Conservation (phyloP, 64 coral and sea anemone species). For the Cladopsammia gracilis region DNA sequence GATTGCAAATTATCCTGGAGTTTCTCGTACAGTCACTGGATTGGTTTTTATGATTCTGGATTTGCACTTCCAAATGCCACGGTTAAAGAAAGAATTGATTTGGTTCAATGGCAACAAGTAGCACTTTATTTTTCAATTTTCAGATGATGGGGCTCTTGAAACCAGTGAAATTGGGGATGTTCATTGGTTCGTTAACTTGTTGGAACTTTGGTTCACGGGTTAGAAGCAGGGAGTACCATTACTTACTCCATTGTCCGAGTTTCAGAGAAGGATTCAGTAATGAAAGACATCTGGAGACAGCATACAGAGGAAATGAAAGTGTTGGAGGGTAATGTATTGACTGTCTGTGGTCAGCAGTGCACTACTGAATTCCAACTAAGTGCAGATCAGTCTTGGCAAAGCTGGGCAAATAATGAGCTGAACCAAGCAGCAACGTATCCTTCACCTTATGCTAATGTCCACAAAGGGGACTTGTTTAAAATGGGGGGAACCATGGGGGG, state of each 20-base stretch:
- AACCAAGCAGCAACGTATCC: constrained; percentile 19
- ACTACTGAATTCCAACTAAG: constrained; percentile 24
- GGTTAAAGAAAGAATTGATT: neutral
- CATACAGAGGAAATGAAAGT: constrained; percentile 6
- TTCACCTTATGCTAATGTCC: constrained; percentile 69
- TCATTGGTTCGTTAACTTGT: constrained; percentile 45
- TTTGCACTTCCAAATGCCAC: constrained; percentile 45
- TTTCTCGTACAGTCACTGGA: constrained; percentile 56
- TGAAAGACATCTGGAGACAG: too few species aligned
- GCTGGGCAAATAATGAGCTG: neutral
- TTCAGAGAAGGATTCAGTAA: too few species aligned
- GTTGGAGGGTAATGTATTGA: constrained; percentile 24
- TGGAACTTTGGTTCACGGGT: constrained; percentile 42
- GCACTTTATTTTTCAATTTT: constrained; percentile 70
- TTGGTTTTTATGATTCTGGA: constrained; percentile 66
- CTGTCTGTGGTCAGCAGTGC: constrained; percentile 18
- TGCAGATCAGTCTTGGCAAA: constrained; percentile 15
- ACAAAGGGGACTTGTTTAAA: constrained; percentile 31
- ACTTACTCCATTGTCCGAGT: too few species aligned
- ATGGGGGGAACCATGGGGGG: too few species aligned
- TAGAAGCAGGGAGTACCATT: constrained; percentile 28
- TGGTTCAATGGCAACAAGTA: constrained; percentile 62
- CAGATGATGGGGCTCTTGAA: constrained; percentile 44
- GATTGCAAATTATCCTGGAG: constrained; percentile 38
- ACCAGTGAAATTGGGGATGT: constrained; percentile 49